Conservation (phyloP, 2,888 invertebrate species). For the Plagodis pulveraria region DNA sequence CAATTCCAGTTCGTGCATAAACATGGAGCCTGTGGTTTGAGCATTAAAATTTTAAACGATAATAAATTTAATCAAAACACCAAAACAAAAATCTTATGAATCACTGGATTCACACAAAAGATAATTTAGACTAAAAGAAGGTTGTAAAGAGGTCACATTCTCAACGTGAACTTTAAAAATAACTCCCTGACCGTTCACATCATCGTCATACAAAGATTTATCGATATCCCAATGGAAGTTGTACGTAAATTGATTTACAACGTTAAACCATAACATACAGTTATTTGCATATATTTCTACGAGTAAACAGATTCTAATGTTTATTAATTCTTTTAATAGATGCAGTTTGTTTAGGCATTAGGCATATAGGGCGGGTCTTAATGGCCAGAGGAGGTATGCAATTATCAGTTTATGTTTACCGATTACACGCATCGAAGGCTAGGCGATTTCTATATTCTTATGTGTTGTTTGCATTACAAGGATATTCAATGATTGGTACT, state of each 20-base stretch:
- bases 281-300: slow-evolving; percentile 43
- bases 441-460: slow-evolving; percentile 50
- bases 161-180: slow-evolving; percentile 18
- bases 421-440: slow-evolving; percentile 68
- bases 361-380: slow-evolving; percentile 28
- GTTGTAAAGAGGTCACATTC: slow-evolving; percentile 8
- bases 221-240: slow-evolving; percentile 37
- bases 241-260: slow-evolving; percentile 49
- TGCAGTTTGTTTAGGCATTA: slow-evolving; percentile 9
- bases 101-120: neutral
- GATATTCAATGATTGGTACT: neutral
- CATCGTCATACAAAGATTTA: slow-evolving; percentile 32
- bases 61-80: too few species aligned
- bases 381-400: slow-evolving; percentile 52
- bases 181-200: slow-evolving; percentile 16
- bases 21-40: too few species aligned
- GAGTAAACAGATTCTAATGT: slow-evolving; percentile 38
- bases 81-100: neutral
- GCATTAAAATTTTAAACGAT: too few species aligned
- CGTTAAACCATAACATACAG: slow-evolving; percentile 44
- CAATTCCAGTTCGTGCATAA: too few species aligned
- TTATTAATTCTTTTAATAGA: slow-evolving; percentile 40
- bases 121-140: slow-evolving; percentile 3
- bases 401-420: slow-evolving; percentile 71
- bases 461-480: slow-evolving; percentile 17